A percentile compares a stretch with the other conserved stretches of the same genome.
These are phyloP conservation scores for Torymus auratus DNA, from an alignment of 2,888 invertebrate species.

Conservation along the genomic window DNA sequence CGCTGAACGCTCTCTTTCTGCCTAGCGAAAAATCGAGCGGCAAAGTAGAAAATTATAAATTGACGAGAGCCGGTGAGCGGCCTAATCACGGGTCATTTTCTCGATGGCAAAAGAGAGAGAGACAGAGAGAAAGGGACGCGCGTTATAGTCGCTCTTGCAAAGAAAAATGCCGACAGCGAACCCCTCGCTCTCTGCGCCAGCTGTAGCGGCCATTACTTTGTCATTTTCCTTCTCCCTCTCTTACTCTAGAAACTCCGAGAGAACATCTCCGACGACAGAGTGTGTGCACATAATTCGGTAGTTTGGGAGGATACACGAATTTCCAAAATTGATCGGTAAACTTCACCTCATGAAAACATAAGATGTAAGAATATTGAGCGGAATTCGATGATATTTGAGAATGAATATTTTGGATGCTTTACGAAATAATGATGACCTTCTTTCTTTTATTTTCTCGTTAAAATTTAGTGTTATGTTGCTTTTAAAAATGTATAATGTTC, in stretches of 20 bases:
- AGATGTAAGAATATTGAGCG: background rate
- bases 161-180: slow-evolving; percentile 29
- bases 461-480: too few relatives aligned
- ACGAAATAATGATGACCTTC: too few relatives aligned
- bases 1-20: background rate
- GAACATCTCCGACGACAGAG: slow-evolving; percentile 12
- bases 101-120: background rate
- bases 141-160: slow-evolving; percentile 3
- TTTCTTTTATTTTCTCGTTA: too few relatives aligned
- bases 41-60: slow-evolving; percentile 38
- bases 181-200: slow-evolving; percentile 17
- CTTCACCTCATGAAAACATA: background rate
- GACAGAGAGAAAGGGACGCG: background rate
- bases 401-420: too few relatives aligned
- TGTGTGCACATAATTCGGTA: background rate
- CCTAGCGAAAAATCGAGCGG: background rate
- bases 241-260: slow-evolving; percentile 6
- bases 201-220: slow-evolving; percentile 41
- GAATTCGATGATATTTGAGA: background rate
- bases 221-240: slow-evolving; percentile 8
- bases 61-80: slow-evolving; percentile 8
- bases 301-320: background rate
- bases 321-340: background rate
- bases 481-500: too few relatives aligned
- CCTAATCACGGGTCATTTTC: slow-evolving; percentile 39